Evolutionary conservation across 2,797 vertebrate species (phyloP).

Genomic region (Siniperca scherzeri): DNA sequence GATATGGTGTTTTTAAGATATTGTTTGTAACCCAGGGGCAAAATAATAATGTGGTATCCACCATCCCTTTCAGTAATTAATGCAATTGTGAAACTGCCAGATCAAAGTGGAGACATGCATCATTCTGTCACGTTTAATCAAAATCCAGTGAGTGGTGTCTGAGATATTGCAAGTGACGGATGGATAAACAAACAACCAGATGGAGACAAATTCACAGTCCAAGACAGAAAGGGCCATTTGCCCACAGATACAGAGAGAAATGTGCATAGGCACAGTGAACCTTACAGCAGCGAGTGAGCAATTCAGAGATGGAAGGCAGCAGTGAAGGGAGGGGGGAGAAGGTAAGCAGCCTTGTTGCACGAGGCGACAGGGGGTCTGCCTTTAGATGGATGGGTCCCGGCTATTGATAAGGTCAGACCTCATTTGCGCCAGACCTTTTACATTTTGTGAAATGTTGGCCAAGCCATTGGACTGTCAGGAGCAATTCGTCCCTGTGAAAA

Average conservation of each 20-base stretch:
- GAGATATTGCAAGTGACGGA: constrained; percentile 62
- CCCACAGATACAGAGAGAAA: constrained; percentile 36
- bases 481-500: constrained; percentile 84
- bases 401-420: constrained; percentile 92
- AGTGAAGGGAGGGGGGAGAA: constrained; percentile 25
- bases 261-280: constrained; percentile 47
- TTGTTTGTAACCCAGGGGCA: not conserved
- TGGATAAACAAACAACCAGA: constrained; percentile 68
- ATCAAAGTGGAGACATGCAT: constrained; percentile 61
- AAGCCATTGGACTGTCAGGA: constrained; percentile 86
- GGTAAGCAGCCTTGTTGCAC: constrained; percentile 71
- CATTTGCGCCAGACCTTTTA: constrained; percentile 90
- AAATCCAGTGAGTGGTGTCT: constrained; percentile 54
- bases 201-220: constrained; percentile 48
- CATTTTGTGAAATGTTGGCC: constrained; percentile 89
- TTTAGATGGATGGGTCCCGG: constrained; percentile 90
- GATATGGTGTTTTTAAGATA: constrained; percentile 1
- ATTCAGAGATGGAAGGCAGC: constrained; percentile 58
- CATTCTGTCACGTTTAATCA: constrained; percentile 66
- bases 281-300: constrained; percentile 48
- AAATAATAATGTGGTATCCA: constrained; percentile 8
- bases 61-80: constrained; percentile 52
- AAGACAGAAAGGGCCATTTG: constrained; percentile 52
- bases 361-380: constrained; percentile 74
- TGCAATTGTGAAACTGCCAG: constrained; percentile 41